Evolutionary conservation across 2,797 vertebrate genomes (phyloP).

Genomic region (Tapera naevia): DNA sequence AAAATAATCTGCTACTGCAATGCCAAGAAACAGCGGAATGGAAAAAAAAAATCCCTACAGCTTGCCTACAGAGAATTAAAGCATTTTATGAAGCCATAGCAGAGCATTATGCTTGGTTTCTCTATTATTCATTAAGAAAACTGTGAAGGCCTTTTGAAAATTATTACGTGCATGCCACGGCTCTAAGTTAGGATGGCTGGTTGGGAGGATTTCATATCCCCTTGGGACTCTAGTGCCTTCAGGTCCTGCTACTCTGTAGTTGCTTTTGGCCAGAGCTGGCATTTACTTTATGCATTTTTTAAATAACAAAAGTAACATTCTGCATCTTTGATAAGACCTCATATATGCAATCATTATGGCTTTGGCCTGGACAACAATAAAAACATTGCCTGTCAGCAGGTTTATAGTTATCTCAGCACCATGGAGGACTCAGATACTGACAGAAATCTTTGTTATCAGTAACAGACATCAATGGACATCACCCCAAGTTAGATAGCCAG

Average conservation of each 20-base stretch:
- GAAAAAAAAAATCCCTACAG: not conserved
- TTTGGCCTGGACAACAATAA: not conserved
- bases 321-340: not conserved
- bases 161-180: not conserved
- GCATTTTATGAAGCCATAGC: not conserved
- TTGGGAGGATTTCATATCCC: not conserved
- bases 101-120: not conserved
- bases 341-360: not conserved
- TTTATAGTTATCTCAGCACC: not conserved
- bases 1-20: not conserved
- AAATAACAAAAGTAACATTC: not conserved
- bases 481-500: not conserved
- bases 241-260: not conserved
- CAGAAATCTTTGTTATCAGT: not conserved
- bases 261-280: not conserved
- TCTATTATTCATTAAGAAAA: not conserved
- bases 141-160: not conserved
- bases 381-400: constrained; percentile 6
- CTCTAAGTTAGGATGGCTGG: not conserved
- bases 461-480: not conserved
- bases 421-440: not conserved
- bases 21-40: not conserved
- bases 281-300: not conserved
- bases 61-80: not conserved
- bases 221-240: not conserved